phyloP scores from a whole-genome alignment of 2,797 vertebrate species.

The Hephaestus fuliginosus region DNA sequence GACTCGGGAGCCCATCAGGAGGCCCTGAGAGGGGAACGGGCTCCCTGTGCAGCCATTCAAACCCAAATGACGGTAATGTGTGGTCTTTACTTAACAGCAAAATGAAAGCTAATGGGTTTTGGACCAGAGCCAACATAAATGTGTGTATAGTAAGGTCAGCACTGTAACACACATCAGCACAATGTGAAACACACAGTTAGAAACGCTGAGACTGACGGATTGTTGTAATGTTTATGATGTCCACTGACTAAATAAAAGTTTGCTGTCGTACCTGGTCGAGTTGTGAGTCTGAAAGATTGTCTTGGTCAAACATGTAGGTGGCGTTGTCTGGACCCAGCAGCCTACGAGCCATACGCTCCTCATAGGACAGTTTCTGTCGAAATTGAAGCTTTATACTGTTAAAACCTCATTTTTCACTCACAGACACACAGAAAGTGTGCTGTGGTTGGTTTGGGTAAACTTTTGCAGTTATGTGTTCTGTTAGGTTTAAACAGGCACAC shows the following conservation, averaged over 20 bases:
- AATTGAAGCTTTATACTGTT: slow-evolving; percentile 44
- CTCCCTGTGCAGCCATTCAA: slow-evolving; percentile 50
- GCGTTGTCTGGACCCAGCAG: slow-evolving; percentile 93
- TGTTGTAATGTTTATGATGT: not conserved
- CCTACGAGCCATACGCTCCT: slow-evolving; percentile 96
- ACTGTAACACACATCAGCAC: slow-evolving; percentile 15
- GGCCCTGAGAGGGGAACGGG: slow-evolving; percentile 53
- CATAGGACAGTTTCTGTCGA: slow-evolving; percentile 92
- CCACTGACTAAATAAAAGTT: not conserved
- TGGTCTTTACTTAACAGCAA: slow-evolving; percentile 33
- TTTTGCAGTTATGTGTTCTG: not conserved
- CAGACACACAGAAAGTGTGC: slow-evolving; percentile 6
- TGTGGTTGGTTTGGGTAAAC: slow-evolving; percentile 14
- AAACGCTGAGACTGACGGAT: not conserved
- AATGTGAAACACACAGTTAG: slow-evolving; percentile 8
- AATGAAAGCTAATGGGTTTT: slow-evolving; percentile 43
- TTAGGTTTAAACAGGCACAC: slow-evolving; percentile 28
- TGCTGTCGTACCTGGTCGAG: slow-evolving; percentile 86
- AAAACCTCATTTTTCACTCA: slow-evolving; percentile 10
- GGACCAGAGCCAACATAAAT: slow-evolving; percentile 42
- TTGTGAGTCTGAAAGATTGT: slow-evolving; percentile 83
- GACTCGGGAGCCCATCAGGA: slow-evolving; percentile 38
- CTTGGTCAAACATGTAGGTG: slow-evolving; percentile 89
- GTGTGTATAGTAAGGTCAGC: slow-evolving; percentile 9
- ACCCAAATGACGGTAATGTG: slow-evolving; percentile 42